Conservation (phyloP, 53 echinoderm and acorn worm species). For the Zoroaster sp. region DNA sequence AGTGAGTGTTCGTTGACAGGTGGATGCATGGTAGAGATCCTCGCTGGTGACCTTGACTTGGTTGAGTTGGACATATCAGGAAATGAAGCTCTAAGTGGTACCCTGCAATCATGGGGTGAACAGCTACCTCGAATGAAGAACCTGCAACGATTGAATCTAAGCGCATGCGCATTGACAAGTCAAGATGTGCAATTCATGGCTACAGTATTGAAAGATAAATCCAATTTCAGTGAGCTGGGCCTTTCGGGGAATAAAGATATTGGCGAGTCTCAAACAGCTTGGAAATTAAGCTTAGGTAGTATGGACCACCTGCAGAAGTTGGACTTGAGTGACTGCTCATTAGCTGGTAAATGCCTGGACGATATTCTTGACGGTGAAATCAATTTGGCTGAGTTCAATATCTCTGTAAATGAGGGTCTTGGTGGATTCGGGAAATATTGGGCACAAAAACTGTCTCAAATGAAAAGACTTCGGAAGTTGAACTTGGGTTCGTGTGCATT, state of each 20-base stretch:
- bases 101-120: background rate
- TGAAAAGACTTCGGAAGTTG: background rate
- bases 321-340: background rate
- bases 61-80: background rate
- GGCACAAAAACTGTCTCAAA: background rate
- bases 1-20: background rate
- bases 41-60: background rate
- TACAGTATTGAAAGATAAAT: background rate
- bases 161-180: background rate
- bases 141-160: background rate
- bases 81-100: background rate
- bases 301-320: background rate
- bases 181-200: background rate
- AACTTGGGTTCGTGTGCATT: background rate
- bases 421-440: background rate
- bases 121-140: background rate
- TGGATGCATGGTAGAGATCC: background rate
- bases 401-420: background rate
- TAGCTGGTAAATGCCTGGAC: background rate
- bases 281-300: background rate
- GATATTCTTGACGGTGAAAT: background rate
- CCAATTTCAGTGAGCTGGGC: background rate
- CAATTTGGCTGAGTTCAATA: background rate
- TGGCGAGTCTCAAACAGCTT: background rate
- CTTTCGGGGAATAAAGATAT: background rate